These are phyloP conservation scores for Festucalex cinctus DNA, from an alignment of 2,113 vertebrate genomes.

Conservation along the genomic window DNA sequence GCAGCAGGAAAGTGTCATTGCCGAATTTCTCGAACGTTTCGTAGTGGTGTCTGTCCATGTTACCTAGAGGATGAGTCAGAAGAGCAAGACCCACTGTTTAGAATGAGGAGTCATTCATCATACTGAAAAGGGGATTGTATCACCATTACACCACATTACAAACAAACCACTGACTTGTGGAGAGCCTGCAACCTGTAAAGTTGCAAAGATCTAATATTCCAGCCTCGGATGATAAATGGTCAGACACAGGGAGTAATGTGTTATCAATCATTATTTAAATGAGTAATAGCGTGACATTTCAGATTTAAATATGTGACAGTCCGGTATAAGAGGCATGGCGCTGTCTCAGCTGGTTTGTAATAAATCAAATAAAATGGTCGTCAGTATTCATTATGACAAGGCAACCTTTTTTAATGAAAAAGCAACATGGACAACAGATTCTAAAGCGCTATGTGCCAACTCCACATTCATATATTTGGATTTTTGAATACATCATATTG, in stretches of 20 bases:
- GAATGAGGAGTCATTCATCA: not conserved
- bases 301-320: too few relatives aligned
- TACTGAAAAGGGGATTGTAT: not conserved
- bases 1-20: constrained; percentile 79
- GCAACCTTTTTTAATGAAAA: constrained; percentile 2
- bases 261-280: too few relatives aligned
- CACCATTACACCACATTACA: not conserved
- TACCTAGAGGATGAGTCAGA: constrained; percentile 65
- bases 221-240: not conserved
- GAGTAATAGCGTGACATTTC: too few relatives aligned
- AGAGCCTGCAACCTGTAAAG: not conserved
- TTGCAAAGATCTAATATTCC: not conserved
- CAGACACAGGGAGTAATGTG: not conserved
- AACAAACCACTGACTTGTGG: not conserved
- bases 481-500: not conserved
- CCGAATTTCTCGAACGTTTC: constrained; percentile 88
- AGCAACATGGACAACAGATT: not conserved
- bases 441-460: not conserved
- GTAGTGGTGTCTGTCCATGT: constrained; percentile 84
- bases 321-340: not conserved
- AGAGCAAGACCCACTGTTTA: too few relatives aligned
- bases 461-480: not conserved
- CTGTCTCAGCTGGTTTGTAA: not conserved
- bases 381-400: not conserved
- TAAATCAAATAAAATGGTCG: not conserved